Percentiles rank a stretch among this genome's conserved stretches.
Evolutionary conservation across 30 jellyfish, hydroid and myxozoan genomes (phyloP).

Genomic region (Cassiopea andromeda): DNA sequence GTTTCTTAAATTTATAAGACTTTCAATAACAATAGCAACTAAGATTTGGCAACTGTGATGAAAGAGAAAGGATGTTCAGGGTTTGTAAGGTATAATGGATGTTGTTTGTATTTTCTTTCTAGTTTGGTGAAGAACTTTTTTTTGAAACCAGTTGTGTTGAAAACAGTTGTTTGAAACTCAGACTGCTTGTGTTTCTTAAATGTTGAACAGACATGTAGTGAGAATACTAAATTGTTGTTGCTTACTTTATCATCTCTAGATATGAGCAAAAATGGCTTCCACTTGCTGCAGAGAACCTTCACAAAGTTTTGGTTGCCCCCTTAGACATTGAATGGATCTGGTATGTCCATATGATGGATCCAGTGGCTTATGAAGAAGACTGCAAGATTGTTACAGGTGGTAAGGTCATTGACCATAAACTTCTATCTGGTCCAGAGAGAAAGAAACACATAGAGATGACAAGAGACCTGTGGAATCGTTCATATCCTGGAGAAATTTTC

Average conservation of each 20-base stretch:
- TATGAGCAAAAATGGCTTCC: slow-evolving; percentile 91
- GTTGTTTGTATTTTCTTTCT: no score
- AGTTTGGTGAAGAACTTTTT: no score
- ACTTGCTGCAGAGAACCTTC: slow-evolving; percentile 72
- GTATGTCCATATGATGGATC: slow-evolving; percentile 89
- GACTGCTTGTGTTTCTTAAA: no score
- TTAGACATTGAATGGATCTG: slow-evolving; percentile 90
- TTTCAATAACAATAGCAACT: no score
- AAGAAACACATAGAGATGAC: slow-evolving; percentile 22
- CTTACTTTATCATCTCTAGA: slow-evolving; percentile 5
- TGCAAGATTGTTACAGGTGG: slow-evolving; percentile 72
- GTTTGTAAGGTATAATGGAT: no score
- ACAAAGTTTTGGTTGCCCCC: slow-evolving; percentile 82
- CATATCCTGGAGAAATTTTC: slow-evolving; percentile 79
- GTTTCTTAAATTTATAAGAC: no score
- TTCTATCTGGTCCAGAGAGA: slow-evolving; percentile 41
- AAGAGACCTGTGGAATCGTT: slow-evolving; percentile 69
- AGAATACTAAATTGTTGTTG: no score
- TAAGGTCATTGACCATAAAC: slow-evolving; percentile 59
- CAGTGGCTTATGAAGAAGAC: slow-evolving; percentile 83
- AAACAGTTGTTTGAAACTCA: no score
- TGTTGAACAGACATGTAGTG: no score
- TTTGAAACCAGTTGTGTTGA: no score
- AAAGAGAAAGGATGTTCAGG: no score
- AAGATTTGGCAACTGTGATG: no score